These are phyloP conservation scores for Neodiprion lecontei DNA, from an alignment of 1,140 invertebrate species.

Conservation along the genomic window DNA sequence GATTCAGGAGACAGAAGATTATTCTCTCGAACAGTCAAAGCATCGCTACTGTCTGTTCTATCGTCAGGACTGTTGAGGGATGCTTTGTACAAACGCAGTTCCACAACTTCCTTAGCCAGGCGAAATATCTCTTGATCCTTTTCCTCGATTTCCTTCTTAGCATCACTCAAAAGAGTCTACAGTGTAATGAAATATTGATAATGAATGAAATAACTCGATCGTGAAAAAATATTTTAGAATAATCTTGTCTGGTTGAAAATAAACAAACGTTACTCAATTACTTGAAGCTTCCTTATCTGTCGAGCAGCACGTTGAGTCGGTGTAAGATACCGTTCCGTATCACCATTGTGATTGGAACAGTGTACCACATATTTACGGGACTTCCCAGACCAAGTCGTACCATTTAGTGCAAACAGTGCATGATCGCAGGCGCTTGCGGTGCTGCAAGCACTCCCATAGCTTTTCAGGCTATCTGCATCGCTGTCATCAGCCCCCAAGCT, in stretches of 20 bases:
- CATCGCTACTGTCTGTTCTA: slow-evolving; percentile 75
- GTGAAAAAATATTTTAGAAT: not conserved
- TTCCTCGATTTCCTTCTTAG: slow-evolving; percentile 76
- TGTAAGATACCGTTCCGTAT: slow-evolving; percentile 82
- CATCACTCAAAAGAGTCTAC: slow-evolving; percentile 74
- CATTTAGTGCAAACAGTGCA: slow-evolving; percentile 80
- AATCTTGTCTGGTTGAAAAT: slow-evolving; percentile 13
- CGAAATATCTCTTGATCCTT: slow-evolving; percentile 82
- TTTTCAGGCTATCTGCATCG: slow-evolving; percentile 78
- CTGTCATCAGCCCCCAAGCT: slow-evolving; percentile 64
- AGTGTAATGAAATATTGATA: slow-evolving; percentile 39
- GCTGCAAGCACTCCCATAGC: slow-evolving; percentile 76
- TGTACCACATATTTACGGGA: slow-evolving; percentile 78
- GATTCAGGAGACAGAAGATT: slow-evolving; percentile 59
- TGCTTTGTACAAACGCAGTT: slow-evolving; percentile 79
- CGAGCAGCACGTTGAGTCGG: slow-evolving; percentile 83
- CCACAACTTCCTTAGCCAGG: slow-evolving; percentile 83
- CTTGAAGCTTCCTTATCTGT: slow-evolving; percentile 74
- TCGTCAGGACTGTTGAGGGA: slow-evolving; percentile 76
- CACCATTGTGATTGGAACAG: slow-evolving; percentile 77
- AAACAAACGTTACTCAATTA: slow-evolving; percentile 33
- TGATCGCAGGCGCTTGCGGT: slow-evolving; percentile 76
- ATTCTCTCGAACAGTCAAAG: slow-evolving; percentile 74
- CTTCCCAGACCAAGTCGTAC: slow-evolving; percentile 74
- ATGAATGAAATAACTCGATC: slow-evolving; percentile 5